phyloP scores from a whole-genome alignment of 2,113 vertebrate genomes.

The Apaloderma vittatum region DNA sequence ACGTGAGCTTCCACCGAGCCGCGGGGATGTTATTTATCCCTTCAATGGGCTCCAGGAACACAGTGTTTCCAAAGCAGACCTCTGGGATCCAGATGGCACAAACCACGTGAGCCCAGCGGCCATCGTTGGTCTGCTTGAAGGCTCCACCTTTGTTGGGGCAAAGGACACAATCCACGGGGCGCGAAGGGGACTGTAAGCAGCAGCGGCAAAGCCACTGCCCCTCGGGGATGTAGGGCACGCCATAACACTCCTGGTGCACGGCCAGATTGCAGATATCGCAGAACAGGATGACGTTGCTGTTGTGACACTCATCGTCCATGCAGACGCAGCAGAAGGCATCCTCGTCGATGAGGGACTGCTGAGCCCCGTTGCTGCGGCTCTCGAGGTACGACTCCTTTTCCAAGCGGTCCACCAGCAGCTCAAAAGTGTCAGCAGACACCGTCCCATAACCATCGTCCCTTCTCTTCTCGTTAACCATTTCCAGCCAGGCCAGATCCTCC shows the following conservation, averaged over 20 bases:
- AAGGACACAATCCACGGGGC: slow-evolving; percentile 93
- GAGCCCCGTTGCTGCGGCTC: slow-evolving; percentile 86
- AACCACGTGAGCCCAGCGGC: slow-evolving; percentile 96
- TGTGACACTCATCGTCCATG: slow-evolving; percentile 98
- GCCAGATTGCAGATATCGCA: slow-evolving; percentile 98
- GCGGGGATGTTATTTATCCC: slow-evolving; percentile 93
- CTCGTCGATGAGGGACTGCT: slow-evolving; percentile 90
- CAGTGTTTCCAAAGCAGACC: slow-evolving; percentile 97
- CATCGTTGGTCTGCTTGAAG: slow-evolving; percentile 97
- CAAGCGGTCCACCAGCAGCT: slow-evolving; percentile 91
- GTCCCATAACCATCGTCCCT: slow-evolving; percentile 84
- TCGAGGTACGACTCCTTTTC: slow-evolving; percentile 96
- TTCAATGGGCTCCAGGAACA: slow-evolving; percentile 97
- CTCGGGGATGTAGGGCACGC: slow-evolving; percentile 96
- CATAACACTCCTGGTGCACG: slow-evolving; percentile 98
- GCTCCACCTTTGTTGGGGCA: slow-evolving; percentile 96
- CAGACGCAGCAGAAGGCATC: slow-evolving; percentile 98
- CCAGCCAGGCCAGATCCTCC: slow-evolving; percentile 94
- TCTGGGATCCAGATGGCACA: slow-evolving; percentile 99
- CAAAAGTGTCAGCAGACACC: slow-evolving; percentile 90
- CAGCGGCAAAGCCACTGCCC: slow-evolving; percentile 98
- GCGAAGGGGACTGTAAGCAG: slow-evolving; percentile 94
- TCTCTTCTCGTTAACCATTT: slow-evolving; percentile 92
- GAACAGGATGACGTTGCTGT: slow-evolving; percentile 98
- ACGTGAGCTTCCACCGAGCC: slow-evolving; percentile 95